These are phyloP conservation scores for Callocephalon fimbriatum DNA, from an alignment of 2,113 vertebrate species.

Conservation along the genomic window DNA sequence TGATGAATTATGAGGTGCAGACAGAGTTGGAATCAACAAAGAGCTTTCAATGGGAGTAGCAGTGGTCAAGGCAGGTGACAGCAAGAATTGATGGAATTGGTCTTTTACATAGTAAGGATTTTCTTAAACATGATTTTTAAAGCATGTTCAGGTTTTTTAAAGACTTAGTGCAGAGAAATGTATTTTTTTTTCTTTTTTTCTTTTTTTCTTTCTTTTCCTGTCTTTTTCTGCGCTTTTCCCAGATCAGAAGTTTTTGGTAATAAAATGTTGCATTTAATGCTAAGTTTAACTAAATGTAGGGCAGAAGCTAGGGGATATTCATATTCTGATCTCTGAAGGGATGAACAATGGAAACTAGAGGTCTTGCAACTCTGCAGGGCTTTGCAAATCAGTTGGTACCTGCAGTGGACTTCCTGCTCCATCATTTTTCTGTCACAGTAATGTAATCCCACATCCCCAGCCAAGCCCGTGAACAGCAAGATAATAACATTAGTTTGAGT, in stretches of 20 bases:
- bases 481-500: background rate
- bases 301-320: background rate
- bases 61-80: background rate
- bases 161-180: background rate
- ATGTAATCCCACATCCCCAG: background rate
- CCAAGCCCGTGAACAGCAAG: background rate
- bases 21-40: background rate
- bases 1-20: background rate
- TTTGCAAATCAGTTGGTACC: background rate
- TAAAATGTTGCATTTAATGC: background rate
- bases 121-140: background rate
- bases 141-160: background rate
- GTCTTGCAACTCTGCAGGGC: background rate
- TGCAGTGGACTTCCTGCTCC: background rate
- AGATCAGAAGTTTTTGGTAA: background rate
- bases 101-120: background rate
- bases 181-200: background rate
- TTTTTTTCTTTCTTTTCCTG: background rate
- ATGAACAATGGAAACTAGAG: background rate
- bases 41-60: background rate
- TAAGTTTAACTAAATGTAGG: background rate
- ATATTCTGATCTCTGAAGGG: background rate
- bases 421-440: constrained; percentile 9
- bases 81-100: background rate
- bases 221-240: background rate